Evolutionary conservation across 2,113 vertebrate genomes (phyloP).

Genomic region (Pandion haliaetus): DNA sequence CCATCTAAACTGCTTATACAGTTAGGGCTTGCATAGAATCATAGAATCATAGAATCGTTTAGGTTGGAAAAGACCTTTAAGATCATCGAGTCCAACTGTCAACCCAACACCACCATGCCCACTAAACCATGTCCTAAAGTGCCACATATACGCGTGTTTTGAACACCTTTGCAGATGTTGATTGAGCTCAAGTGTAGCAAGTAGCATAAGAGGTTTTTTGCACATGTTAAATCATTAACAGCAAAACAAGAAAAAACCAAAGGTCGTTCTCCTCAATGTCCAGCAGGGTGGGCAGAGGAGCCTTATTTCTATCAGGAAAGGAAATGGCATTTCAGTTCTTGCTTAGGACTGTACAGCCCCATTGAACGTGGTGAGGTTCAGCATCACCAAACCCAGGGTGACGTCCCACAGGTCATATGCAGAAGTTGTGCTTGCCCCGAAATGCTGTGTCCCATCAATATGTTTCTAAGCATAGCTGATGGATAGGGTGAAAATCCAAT

Average conservation of each 20-base stretch:
- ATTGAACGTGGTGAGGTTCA: accelerated
- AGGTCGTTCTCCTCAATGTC: background rate
- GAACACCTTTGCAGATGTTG: background rate
- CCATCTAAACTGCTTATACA: background rate
- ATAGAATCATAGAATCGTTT: too few species aligned
- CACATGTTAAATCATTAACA: background rate
- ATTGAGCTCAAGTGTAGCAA: background rate
- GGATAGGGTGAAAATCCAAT: background rate
- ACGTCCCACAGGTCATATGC: accelerated
- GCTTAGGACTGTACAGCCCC: background rate
- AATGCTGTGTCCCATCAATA: accelerated
- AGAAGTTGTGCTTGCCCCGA: background rate
- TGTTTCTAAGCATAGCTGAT: background rate
- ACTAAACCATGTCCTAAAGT: too few species aligned
- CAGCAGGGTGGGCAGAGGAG: background rate
- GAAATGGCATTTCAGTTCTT: background rate
- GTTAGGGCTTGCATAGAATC: background rate
- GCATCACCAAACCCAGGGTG: background rate
- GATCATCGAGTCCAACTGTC: too few species aligned
- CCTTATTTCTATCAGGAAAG: background rate
- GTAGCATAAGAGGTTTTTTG: background rate
- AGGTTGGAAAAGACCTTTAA: too few species aligned
- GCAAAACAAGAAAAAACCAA: background rate
- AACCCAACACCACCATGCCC: too few species aligned
- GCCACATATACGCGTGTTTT: too few species aligned